Evolutionary conservation across 1,140 invertebrate genomes (phyloP), one percentile per base, ranked within the genome.

Genomic region (Grapholita molesta): DNA sequence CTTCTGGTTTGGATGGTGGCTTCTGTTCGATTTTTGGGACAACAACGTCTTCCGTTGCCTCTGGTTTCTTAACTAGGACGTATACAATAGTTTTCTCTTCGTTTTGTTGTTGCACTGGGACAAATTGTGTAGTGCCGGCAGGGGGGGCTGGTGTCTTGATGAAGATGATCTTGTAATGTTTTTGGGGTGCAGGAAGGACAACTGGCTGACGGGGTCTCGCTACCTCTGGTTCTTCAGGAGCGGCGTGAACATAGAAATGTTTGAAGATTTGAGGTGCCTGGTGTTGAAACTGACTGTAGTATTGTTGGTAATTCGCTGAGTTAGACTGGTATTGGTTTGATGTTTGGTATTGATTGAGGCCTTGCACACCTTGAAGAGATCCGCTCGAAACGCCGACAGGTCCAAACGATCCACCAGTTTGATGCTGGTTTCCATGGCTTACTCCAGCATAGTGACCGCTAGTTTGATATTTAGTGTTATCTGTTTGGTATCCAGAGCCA

Each of bases 51-150:
- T 95, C 95, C 25, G 93, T 93, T 69, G 95, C 94, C 77, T 96
- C 94, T 4, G 95, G 95, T 88, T 96, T 96, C 89, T 97, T 96
- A 4, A 96, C 95, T 48, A 97, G 91, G 2, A 97, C 96, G 85
- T 97, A 97, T 74, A 97, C 96, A 52, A 97, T 94, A 11, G 96
- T 97, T 78, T 97, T 97, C 80, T 97, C 95, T 89, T 97, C 96
- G 70, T 95, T 95, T 74, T 89, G 89, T 70, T 75, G 83, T 66
- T 79, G 82, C 3, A 91, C 76, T 28, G 85, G 81, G 48, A 88
- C 79, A 11, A 86, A 61, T 66, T 86, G 86, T 38, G 84, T 80
- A 33, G 78, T 70, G 21, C 84, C 81, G 5, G 83, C 81, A 92
- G 92, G 76, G 5, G 94, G 90, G 5, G 94, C 92, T 18, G 95